Base-by-base conservation (phyloP, 2,113 vertebrate species). In the Dipodomys stephensi region DNA sequence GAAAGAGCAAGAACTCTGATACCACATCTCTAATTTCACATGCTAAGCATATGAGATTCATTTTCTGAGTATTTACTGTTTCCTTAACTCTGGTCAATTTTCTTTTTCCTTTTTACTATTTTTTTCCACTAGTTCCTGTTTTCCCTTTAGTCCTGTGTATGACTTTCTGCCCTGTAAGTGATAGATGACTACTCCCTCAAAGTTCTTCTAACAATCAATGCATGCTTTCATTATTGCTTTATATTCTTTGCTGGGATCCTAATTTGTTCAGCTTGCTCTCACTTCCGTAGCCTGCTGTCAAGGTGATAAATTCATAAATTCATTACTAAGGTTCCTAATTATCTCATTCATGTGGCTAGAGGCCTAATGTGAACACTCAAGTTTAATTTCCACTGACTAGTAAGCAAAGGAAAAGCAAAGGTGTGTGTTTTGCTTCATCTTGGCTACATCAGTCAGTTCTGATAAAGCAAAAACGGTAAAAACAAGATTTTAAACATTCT, bases 51-150 rank as follows among this genome's bases (percentile, higher is more conserved):
- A 60, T 94, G 71, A 65, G 46, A 86, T 65, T 84, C 3, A 39
- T 82, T 93, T 86, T 35, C 53, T 93, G 73, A 5, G 92, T 89
- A 64, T 83, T 83, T 93, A 62, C 83, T 74, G 5, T 91, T 92
- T 95, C 30, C 32, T 16, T 82, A 82, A 83, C 39, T 77, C 35
- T 18, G 3, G 27, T 62, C 25, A 25, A 13, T 53, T 60, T 81
- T 84, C 82, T 81, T 83, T 72, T 79, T 71, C 53, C 15, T 57
- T 57, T 57, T 57, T 57, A 9, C 12, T 57, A 15, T 57, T 57
- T 57, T 57, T 57, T 57, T 23, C 9, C 23, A 64, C 62, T 64
- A 64, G 19, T 64, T 64, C 62, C 62, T 64, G 60, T 78, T 87
- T 92, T 68, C 39, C 44, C 32, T 39, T 35, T 67, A 39, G 57